Evolutionary conservation across 2,888 invertebrate genomes (phyloP), one percentile per base, ranked within the genome.

Genomic region (Alitta virens): DNA sequence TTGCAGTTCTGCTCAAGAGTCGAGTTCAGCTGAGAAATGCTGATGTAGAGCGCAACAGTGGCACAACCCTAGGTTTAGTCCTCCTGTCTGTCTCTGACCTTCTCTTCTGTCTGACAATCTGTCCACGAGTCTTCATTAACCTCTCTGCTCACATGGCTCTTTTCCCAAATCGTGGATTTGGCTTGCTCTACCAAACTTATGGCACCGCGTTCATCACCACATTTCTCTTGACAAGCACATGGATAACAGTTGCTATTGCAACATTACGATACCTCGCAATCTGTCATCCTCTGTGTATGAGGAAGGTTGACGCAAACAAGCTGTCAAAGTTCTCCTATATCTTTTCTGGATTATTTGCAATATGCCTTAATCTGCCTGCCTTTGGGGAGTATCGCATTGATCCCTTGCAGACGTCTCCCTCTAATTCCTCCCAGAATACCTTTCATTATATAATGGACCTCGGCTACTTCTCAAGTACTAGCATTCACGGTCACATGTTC

Each of bases 201-300:
- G 73, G 74, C 38, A 63, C 69, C 24, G 72, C 73, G 2, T 63
- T 76, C 21, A 77, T 78, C 43, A 78, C 76, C 12, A 69, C 75
- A 58, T 79, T 79, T 66, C 78, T 78, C 50, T 66, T 78, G 25
- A 73, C 74, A 42, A 77, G 76, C 63, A 78, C 79, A 1, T 77
- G 76, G 75, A 66, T 79, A 23, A 79, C 76, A 14, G 78, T 78
- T 2, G 73, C 73, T 25, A 77, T 79, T 76, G 79, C 79, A 5
- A 75, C 74, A 0, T 76, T 78, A 56, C 62, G 79, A 24, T 79
- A 78, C 58, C 62, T 77, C 21, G 78, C 77, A 26, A 76, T 79
- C n/a, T 78, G 78, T 64, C 76, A 79, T 63, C 77, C 79, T 1
- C 73, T 79, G 49, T 72, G 71, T 59, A 77, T 76, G 2, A 64